phyloP scores from a whole-genome alignment of 1,140 invertebrate species.

The Aphelinus atriplicis region DNA sequence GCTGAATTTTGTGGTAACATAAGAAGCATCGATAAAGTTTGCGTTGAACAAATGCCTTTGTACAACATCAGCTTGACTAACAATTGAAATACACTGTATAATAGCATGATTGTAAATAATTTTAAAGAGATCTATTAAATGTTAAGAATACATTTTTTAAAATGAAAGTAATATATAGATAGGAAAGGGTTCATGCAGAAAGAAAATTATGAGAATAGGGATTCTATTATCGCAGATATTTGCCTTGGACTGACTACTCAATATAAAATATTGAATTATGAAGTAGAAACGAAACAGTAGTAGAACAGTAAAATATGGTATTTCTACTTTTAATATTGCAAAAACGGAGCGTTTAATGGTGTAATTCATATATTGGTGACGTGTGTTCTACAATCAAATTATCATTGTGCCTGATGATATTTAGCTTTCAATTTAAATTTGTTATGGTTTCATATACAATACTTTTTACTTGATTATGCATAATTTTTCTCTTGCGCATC shows the following conservation, averaged over 20 bases:
- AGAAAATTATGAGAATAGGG: conserved; percentile 58
- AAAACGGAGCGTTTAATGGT: conserved; percentile 27
- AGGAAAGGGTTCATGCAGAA: conserved; percentile 54
- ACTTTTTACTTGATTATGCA: not conserved
- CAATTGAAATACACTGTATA: conserved; percentile 57
- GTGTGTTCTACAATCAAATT: conserved; percentile 62
- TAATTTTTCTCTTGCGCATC: conserved; percentile 9
- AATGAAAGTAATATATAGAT: conserved; percentile 67
- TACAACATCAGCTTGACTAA: conserved; percentile 59
- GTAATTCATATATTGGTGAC: conserved; percentile 39
- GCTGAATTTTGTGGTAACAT: conserved; percentile 53
- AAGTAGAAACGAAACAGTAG: conserved; percentile 54
- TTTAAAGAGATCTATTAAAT: conserved; percentile 64
- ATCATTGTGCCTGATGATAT: conserved; percentile 53
- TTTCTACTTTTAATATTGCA: conserved; percentile 67
- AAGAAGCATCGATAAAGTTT: conserved; percentile 57
- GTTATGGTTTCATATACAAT: conserved; percentile 12
- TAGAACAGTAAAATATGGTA: conserved; percentile 61
- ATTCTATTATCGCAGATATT: conserved; percentile 63
- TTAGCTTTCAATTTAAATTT: conserved; percentile 27
- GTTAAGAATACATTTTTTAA: conserved; percentile 67
- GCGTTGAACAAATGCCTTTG: conserved; percentile 66
- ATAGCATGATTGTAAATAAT: conserved; percentile 65
- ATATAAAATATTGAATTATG: conserved; percentile 54
- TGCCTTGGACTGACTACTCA: conserved; percentile 66